A percentile compares a stretch with the other conserved stretches of the same genome.
Evolutionary conservation across 2,888 invertebrate genomes (phyloP).

Genomic region (Xiphydria camelus): DNA sequence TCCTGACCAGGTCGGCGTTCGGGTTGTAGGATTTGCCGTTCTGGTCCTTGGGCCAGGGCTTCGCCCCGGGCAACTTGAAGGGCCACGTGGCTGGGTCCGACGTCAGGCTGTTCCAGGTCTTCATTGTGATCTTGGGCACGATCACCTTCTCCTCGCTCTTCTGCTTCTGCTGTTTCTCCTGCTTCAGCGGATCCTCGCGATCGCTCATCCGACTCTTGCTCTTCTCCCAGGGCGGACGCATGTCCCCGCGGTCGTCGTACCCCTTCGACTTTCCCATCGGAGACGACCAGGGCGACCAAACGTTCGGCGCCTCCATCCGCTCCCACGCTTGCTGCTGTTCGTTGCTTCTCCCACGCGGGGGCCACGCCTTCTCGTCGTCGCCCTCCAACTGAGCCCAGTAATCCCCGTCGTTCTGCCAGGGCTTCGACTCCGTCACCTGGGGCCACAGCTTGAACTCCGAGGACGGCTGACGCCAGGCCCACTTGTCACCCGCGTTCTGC

Average conservation of each 20-base stretch:
- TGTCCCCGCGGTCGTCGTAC: constrained; percentile 14
- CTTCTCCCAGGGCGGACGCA: constrained; percentile 14
- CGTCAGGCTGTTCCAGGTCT: constrained; percentile 45
- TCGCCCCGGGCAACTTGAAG: constrained; percentile 44
- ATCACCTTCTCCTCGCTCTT: background rate
- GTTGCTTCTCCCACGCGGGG: background rate
- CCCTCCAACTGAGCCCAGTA: constrained; percentile 9
- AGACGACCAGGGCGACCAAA: constrained; percentile 17
- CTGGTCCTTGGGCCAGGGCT: constrained; percentile 52
- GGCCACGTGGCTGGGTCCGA: constrained; percentile 54
- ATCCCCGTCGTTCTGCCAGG: constrained; percentile 19
- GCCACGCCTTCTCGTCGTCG: background rate
- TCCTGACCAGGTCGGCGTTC: constrained; percentile 47
- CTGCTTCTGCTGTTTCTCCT: too few species aligned
- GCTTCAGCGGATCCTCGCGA: background rate
- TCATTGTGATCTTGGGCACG: constrained; percentile 41
- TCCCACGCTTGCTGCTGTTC: constrained; percentile 14
- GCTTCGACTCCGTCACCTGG: constrained; percentile 16
- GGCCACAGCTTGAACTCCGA: constrained; percentile 30
- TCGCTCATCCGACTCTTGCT: constrained; percentile 18
- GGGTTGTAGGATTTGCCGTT: constrained; percentile 50
- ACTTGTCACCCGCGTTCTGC: constrained; percentile 14
- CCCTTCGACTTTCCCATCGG: constrained; percentile 16
- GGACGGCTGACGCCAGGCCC: constrained; percentile 26
- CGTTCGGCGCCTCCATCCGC: background rate